Conservation (phyloP, 2,888 invertebrate genomes). For the Drosophila multiciliata region DNA sequence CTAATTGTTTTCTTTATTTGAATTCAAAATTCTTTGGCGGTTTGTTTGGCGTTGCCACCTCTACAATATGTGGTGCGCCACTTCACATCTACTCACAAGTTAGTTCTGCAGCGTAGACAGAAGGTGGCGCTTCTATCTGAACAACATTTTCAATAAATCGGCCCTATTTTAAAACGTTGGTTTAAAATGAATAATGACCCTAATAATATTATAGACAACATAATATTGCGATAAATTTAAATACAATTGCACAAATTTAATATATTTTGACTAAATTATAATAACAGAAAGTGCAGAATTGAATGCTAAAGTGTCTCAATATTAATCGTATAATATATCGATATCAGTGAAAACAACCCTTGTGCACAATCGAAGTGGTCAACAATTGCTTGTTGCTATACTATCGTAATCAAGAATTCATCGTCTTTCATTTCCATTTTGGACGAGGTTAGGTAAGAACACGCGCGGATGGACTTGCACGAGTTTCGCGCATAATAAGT, state of each 20-base stretch:
- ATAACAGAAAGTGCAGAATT: not conserved
- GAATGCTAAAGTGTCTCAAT: rapidly evolving
- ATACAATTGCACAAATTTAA: not conserved
- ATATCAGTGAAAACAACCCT: conserved; percentile 6
- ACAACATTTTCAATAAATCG: not conserved
- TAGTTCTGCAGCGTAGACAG: not conserved
- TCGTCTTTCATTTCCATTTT: conserved; percentile 72
- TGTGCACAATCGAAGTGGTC: not conserved
- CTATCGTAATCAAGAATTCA: conserved; percentile 25
- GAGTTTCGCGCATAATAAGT: conserved; percentile 63
- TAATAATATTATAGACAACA: not conserved
- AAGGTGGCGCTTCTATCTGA: conserved; percentile 14
- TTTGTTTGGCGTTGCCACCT: conserved; percentile 11
- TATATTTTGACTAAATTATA: not conserved
- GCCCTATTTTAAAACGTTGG: not conserved
- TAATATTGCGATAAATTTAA: not conserved
- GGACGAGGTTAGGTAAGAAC: conserved; percentile 85
- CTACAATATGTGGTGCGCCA: not conserved
- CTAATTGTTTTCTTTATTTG: not conserved
- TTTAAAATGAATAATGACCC: not conserved
- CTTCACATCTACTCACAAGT: not conserved
- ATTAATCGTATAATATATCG: conserved; percentile 2
- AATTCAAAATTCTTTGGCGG: conserved; percentile 4
- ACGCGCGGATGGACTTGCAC: conserved; percentile 66
- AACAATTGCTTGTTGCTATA: conserved; percentile 21